Evolutionary conservation across 1,140 invertebrate genomes (phyloP).

Genomic region (Linepithema humile): DNA sequence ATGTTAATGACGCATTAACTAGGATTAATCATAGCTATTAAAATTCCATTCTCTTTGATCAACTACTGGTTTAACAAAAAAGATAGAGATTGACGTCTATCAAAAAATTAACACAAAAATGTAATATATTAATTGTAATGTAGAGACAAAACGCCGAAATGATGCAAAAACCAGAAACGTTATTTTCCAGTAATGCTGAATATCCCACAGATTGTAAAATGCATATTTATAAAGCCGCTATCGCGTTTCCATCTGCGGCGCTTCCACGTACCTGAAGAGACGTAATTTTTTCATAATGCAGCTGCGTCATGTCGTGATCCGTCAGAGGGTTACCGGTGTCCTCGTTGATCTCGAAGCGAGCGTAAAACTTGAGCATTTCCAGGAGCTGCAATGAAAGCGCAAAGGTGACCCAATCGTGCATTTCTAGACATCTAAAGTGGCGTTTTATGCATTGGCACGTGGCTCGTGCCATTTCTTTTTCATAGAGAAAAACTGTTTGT

Average conservation of each 20-base stretch:
- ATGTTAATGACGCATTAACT: background rate
- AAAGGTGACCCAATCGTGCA: background rate
- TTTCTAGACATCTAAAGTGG: background rate
- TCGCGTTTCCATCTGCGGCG: too few relatives aligned
- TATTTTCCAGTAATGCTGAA: too few relatives aligned
- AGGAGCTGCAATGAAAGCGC: constrained; percentile 89
- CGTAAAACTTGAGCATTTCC: constrained; percentile 98
- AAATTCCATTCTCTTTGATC: background rate
- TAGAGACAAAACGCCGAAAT: too few relatives aligned
- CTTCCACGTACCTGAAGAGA: constrained; percentile 90
- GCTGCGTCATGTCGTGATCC: constrained; percentile 96
- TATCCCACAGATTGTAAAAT: background rate
- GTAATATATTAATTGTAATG: too few relatives aligned
- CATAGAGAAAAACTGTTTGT: background rate
- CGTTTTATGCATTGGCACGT: background rate
- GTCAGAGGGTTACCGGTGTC: constrained; percentile 97
- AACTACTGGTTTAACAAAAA: background rate
- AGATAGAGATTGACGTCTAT: too few relatives aligned
- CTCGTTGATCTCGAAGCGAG: constrained; percentile 99
- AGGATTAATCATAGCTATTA: background rate
- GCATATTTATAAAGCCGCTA: too few relatives aligned
- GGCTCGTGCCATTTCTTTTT: background rate
- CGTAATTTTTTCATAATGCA: constrained; percentile 96
- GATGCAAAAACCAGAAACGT: background rate
- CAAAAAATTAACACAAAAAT: too few relatives aligned